Evolutionary conservation across 2,888 invertebrate genomes (phyloP).

Genomic region (Chrysolina haemoptera): DNA sequence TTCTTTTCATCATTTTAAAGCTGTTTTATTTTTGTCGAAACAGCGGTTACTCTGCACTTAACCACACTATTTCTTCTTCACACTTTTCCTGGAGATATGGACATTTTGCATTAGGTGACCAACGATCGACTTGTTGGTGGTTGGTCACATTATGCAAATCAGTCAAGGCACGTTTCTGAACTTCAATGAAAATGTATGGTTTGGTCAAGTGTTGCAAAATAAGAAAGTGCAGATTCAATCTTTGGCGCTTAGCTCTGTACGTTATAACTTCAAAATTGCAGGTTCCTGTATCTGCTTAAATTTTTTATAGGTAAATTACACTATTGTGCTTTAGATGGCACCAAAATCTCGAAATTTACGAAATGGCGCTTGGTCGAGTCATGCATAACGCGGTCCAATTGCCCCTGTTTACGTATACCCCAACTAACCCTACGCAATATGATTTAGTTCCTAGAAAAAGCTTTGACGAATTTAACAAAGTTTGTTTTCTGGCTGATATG

Average conservation of each 20-base stretch:
- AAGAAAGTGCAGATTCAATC: conserved; percentile 3
- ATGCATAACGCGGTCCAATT: conserved; percentile 6
- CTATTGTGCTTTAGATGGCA: conserved; percentile 1
- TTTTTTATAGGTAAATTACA: conserved; percentile 13
- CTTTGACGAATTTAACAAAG: too few species aligned
- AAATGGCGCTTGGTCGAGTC: conserved; percentile 10
- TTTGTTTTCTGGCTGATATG: too few species aligned
- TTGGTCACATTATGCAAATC: conserved; percentile 27
- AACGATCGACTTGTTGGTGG: conserved; percentile 16
- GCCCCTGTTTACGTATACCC: neutral
- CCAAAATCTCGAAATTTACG: conserved; percentile 15
- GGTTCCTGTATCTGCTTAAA: conserved; percentile 8
- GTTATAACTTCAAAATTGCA: conserved; percentile 16
- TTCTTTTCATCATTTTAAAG: conserved; percentile 26
- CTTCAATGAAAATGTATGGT: conserved; percentile 9
- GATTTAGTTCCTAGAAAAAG: too few species aligned
- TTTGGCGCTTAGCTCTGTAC: conserved; percentile 16
- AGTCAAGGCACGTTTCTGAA: conserved; percentile 16
- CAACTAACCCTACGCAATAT: neutral
- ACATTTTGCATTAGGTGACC: conserved; percentile 19
- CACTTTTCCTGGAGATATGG: conserved; percentile 16
- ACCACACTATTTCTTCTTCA: conserved; percentile 16
- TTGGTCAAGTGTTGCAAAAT: conserved; percentile 18
- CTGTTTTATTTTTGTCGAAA: conserved; percentile 12
- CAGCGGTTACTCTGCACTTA: conserved; percentile 22